Percentiles rank a stretch among this genome's conserved stretches.
Conservation (phyloP, 2,888 invertebrate species). For the Meiosimyza platycephala region DNA sequence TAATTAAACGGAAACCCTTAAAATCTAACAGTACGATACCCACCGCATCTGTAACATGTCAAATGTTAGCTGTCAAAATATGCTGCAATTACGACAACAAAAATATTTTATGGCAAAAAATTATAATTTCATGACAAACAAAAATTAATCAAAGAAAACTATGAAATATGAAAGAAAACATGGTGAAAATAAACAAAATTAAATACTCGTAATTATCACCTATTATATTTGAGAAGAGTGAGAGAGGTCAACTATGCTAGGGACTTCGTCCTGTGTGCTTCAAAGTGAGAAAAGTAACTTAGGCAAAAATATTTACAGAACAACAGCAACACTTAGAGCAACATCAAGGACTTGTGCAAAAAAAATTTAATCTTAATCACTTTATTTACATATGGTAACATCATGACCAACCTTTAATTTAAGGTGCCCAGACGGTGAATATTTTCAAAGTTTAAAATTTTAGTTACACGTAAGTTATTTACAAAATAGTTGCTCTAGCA, state of each 20-base stretch:
- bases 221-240: constrained; percentile 36
- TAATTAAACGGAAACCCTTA: background rate
- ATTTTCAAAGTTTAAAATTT: too few species aligned
- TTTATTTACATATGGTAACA: constrained; percentile 57
- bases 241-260: too few species aligned
- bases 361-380: constrained; percentile 54
- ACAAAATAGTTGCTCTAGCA: too few species aligned
- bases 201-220: constrained; percentile 65
- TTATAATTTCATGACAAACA: constrained; percentile 56
- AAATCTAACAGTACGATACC: too few species aligned
- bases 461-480: too few species aligned
- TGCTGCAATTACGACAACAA: background rate
- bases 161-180: constrained; percentile 30
- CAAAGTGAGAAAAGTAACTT: too few species aligned
- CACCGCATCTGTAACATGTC: too few species aligned
- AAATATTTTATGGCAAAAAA: constrained; percentile 43
- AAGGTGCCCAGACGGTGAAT: too few species aligned
- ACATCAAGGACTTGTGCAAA: constrained; percentile 25
- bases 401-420: background rate
- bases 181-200: constrained; percentile 33
- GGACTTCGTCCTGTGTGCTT: too few species aligned
- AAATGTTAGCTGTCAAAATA: too few species aligned
- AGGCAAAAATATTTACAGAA: background rate
- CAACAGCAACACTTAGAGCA: background rate
- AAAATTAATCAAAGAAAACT: constrained; percentile 54